A percentile compares a stretch with the other conserved stretches of the same genome.
Evolutionary conservation across 2,113 vertebrate genomes (phyloP).

Genomic region (Epinephelus moara): DNA sequence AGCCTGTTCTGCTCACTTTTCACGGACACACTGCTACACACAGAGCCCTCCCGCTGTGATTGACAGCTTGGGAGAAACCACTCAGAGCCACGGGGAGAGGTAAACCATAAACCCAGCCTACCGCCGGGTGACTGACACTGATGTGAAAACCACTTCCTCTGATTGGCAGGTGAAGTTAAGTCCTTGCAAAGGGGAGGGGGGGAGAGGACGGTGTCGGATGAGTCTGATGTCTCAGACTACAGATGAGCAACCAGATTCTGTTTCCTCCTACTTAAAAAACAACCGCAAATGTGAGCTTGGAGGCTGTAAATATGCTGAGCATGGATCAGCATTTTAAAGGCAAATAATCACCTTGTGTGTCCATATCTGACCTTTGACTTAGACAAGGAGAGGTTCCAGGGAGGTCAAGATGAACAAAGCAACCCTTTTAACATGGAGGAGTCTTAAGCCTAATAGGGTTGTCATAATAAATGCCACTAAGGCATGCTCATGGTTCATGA

Average conservation of each 20-base stretch:
- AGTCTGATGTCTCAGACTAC: conserved; percentile 6
- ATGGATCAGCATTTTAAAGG: neutral
- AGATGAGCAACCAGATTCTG: conserved; percentile 7
- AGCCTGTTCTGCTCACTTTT: conserved; percentile 45
- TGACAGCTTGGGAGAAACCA: conserved; percentile 71
- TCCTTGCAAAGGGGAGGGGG: neutral
- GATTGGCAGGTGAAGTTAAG: conserved; percentile 67
- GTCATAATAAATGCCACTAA: conserved; percentile 54
- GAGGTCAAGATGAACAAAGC: conserved; percentile 31
- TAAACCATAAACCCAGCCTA: conserved; percentile 56
- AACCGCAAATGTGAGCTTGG: neutral
- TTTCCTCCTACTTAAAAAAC: neutral
- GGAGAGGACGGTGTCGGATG: neutral
- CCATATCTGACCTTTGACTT: conserved; percentile 24
- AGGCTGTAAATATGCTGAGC: neutral
- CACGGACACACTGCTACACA: conserved; percentile 40
- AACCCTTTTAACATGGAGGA: neutral
- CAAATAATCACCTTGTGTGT: neutral
- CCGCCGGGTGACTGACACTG: conserved; percentile 63
- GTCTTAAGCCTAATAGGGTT: conserved; percentile 22
- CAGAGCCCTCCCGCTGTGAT: conserved; percentile 52
- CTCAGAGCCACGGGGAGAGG: conserved; percentile 48
- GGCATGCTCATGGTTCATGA: conserved; percentile 1
- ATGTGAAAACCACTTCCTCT: conserved; percentile 69
- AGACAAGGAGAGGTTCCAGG: conserved; percentile 15